Conservation (phyloP, 2,888 invertebrate genomes). For the Nemoura dubitans region DNA sequence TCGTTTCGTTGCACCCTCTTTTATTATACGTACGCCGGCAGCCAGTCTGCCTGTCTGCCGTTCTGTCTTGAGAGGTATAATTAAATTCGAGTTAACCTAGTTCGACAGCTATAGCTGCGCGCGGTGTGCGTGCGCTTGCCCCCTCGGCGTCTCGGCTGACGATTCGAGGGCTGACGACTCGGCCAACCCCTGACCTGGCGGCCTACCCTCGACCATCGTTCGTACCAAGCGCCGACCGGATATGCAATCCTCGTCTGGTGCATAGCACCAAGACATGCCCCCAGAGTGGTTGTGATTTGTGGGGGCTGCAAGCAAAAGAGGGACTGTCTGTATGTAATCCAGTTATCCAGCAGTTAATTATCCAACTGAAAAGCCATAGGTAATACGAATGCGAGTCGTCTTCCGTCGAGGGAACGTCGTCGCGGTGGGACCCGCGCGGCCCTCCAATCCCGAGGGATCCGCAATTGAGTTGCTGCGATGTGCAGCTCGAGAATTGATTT, state of each 20-base stretch:
- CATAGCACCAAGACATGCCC: slow-evolving; percentile 1
- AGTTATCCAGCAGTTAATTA: slow-evolving; percentile 44
- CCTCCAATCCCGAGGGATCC: not conserved
- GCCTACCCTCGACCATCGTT: not conserved
- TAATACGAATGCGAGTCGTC: slow-evolving; percentile 38
- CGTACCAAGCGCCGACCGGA: slow-evolving; percentile 1
- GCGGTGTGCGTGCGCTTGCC: not conserved
- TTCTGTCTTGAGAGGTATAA: not conserved
- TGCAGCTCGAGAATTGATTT: slow-evolving; percentile 15
- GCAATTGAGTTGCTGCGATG: not conserved
- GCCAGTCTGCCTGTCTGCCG: not conserved
- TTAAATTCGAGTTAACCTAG: slow-evolving; percentile 7
- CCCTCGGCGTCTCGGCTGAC: not conserved
- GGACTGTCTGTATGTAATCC: slow-evolving; percentile 35
- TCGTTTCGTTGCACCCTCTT: not conserved
- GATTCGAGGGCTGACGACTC: not conserved
- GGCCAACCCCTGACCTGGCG: not conserved
- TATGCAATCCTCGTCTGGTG: not conserved
- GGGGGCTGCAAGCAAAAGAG: not conserved
- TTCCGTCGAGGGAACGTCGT: slow-evolving; percentile 1
- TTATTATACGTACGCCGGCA: not conserved
- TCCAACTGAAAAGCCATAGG: slow-evolving; percentile 38
- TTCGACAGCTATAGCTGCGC: not conserved
- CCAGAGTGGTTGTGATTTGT: slow-evolving; percentile 23
- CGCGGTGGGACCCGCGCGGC: not conserved